Conservation (phyloP, 2,888 invertebrate species). For the Acleris cristana region DNA sequence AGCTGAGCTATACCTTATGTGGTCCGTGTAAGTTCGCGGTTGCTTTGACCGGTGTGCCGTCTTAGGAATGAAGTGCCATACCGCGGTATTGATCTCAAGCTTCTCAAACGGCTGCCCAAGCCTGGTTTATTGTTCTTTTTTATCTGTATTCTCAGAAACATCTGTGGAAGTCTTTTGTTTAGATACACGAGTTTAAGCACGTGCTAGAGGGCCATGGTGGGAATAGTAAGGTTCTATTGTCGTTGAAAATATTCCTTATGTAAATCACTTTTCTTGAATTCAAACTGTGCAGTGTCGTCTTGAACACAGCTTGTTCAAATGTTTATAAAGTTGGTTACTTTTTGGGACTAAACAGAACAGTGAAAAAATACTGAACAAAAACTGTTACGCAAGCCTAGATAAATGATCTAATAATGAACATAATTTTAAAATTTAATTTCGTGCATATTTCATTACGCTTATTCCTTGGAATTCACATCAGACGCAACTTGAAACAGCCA, state of each 20-base stretch:
- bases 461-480: too few relatives aligned
- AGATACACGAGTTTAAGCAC: conserved; percentile 59
- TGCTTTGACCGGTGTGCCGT: not conserved
- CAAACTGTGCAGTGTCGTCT: not conserved
- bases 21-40: conserved; percentile 3
- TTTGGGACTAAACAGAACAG: too few relatives aligned
- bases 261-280: conserved; percentile 20
- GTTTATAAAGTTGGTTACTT: not conserved
- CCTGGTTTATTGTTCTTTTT: conserved; percentile 54
- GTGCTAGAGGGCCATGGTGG: conserved; percentile 55
- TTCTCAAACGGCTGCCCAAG: conserved; percentile 52
- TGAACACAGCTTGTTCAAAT: not conserved
- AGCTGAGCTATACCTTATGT: not conserved
- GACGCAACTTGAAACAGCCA: too few relatives aligned
- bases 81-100: conserved; percentile 57
- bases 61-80: conserved; percentile 48
- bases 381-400: too few relatives aligned
- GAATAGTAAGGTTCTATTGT: conserved; percentile 40
- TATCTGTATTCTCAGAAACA: conserved; percentile 60
- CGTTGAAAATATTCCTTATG: conserved; percentile 28
- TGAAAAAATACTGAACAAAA: too few relatives aligned
- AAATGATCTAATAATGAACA: too few relatives aligned
- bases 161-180: conserved; percentile 66
- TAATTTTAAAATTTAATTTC: too few relatives aligned
- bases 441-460: too few relatives aligned